Evolutionary conservation across 2,113 vertebrate genomes (phyloP), one percentile per base, ranked within the genome.

Genomic region (Nicator chloris): DNA sequence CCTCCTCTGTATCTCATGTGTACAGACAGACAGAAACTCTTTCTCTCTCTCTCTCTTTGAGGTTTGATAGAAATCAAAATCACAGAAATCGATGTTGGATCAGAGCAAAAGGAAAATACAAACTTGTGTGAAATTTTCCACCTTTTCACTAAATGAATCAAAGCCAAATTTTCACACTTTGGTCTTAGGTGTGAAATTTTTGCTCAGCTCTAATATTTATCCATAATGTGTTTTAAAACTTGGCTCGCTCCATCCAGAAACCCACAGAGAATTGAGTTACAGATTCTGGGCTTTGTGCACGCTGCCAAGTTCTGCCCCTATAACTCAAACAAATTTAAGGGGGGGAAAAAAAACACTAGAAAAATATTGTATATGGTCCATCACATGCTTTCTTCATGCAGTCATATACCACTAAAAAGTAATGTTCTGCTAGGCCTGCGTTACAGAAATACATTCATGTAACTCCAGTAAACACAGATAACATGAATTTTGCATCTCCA

Each of bases 111-210:
- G 64, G 69, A 93, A 93, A 92, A 93, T 45, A 82, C 45, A 93
- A 82, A 71, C 81, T 92, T 76, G 90, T 97, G 92, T 96, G 95
- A 95, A 86, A 61, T 75, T 92, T 95, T 96, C 51, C 87, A 96
- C 94, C 94, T 96, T 96, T 96, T 90, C 93, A 95, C 93, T 84
- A 96, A 88, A 90, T 40, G 72, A 96, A 72, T 64, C 72, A 91
- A 96, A 95, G 93, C 93, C 95, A 96, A 96, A 91, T 96, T 95
- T 96, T 97, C 92, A 97, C 95, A 96, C 90, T 93, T 96, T 72
- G 77, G 86, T 88, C 72, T 71, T 86, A 96, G 93, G 94, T 96
- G 93, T 94, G 93, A 96, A 84, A 94, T 90, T 93, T 96, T 91
- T 96, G 93, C 86, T 81, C 70, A 49, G 88, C 86, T 94, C 65